Base-by-base conservation (phyloP, 2,888 invertebrate species). In the Saturnia pavonia region DNA sequence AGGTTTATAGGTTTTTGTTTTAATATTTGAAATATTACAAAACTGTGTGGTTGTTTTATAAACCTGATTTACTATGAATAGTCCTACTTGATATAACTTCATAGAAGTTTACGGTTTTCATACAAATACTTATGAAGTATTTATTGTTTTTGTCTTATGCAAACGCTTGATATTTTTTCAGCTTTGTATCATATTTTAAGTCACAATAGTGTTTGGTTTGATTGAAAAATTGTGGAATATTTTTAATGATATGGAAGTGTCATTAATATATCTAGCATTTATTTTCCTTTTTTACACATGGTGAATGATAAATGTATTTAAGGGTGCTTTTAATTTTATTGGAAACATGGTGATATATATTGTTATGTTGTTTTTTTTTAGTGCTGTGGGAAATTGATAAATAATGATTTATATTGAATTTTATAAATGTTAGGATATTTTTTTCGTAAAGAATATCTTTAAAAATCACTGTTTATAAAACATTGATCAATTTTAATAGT, bases 231-330 rank as follows among this genome's bases (percentile, higher is more conserved):
- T 60, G 57, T 27, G 6, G 27, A 60, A 27, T 60, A 27, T 60
- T 60, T 27, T 27, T 4, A 27, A 60, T 25, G 14, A 60, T 60
- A 34, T 14, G 12, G 2, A 60, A 22, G 4, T 27, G 25, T 60
- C 14, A 25, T 60, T 12, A 60, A 27, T 60, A 60, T 60, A 27
- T 60, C 14, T 60, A 27, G 57, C 57, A 60, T 60, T 60, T 60
- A 22, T 11, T 60, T 25, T 11, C 22, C 27, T 60, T 27, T 14
- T 60, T 27, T 14, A 60, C 25, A 27, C 27, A 27, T 27, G 25
- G 27, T 60, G 57, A 54, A 27, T 60, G 57, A 54, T 60, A 60
- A 60, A 60, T 60, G 57, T 60, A 60, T 60, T 60, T 60, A 25
- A 25, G 25, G 57, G 57, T 60, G 57, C 57, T 60, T 60, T 60